phyloP scores from a whole-genome alignment of 1,140 invertebrate species.

The Diorhabda elongata region DNA sequence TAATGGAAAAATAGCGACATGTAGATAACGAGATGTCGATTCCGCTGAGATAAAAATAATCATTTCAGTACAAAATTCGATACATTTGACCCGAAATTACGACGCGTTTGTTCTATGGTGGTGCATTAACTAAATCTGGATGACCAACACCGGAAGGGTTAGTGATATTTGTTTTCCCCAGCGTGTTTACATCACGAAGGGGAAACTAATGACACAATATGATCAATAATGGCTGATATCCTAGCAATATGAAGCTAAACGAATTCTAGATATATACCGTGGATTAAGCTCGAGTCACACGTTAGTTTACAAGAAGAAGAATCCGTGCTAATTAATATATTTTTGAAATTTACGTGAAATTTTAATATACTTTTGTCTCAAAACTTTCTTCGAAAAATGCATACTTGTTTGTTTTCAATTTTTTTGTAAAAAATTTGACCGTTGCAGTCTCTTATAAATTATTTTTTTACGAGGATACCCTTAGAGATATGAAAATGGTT shows the following conservation, averaged over 20 bases:
- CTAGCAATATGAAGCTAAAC: conserved; percentile 22
- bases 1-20: too few species aligned
- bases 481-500: too few species aligned
- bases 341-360: too few species aligned
- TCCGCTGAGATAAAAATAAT: too few species aligned
- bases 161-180: conserved; percentile 20
- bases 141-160: conserved; percentile 19
- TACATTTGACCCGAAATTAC: background rate
- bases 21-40: too few species aligned
- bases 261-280: conserved; percentile 20
- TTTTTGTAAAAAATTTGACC: background rate
- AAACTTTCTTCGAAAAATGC: background rate
- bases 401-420: background rate
- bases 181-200: conserved; percentile 16
- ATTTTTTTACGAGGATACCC: too few species aligned
- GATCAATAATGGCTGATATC: conserved; percentile 23
- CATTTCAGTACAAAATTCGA: too few species aligned
- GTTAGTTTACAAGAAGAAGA: background rate
- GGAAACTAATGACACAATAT: conserved; percentile 25
- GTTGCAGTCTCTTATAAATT: too few species aligned
- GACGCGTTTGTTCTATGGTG: conserved; percentile 15
- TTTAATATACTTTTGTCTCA: too few species aligned
- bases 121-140: conserved; percentile 18
- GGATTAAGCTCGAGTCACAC: conserved; percentile 21
- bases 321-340: background rate